These are phyloP conservation scores for Notocelia uddmanniana DNA, from an alignment of 2,888 invertebrate species.

Conservation along the genomic window DNA sequence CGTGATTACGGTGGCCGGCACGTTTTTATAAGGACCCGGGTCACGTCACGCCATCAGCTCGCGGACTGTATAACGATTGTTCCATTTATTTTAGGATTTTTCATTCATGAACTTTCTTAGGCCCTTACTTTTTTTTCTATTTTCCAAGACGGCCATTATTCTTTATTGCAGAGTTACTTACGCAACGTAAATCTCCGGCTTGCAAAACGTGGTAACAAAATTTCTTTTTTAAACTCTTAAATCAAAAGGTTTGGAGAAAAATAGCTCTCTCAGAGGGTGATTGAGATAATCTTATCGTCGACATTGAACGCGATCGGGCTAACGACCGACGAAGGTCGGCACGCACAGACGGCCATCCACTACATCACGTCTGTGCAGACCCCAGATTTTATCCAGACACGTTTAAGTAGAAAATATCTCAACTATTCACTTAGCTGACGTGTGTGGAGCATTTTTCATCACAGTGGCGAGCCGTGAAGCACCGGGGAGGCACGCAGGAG, in stretches of 20 bases:
- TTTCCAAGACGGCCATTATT: neutral
- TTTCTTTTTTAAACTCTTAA: slow-evolving; percentile 12
- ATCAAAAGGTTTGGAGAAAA: slow-evolving; percentile 19
- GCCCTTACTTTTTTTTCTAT: neutral
- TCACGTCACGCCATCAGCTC: slow-evolving; percentile 26
- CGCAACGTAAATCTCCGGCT: neutral
- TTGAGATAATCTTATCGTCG: slow-evolving; percentile 30
- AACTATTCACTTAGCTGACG: slow-evolving; percentile 33
- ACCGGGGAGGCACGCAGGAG: slow-evolving; percentile 34
- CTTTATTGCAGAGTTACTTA: neutral
- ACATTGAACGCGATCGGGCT: slow-evolving; percentile 26
- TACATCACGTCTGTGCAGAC: slow-evolving; percentile 10
- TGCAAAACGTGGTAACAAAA: neutral
- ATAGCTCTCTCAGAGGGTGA: slow-evolving; percentile 5
- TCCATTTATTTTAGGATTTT: slow-evolving; percentile 21
- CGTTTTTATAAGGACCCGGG: slow-evolving; percentile 27
- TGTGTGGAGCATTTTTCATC: slow-evolving; percentile 24
- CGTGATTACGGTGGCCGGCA: slow-evolving; percentile 24
- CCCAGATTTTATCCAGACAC: slow-evolving; percentile 19
- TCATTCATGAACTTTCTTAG: slow-evolving; percentile 17
- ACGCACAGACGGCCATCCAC: slow-evolving; percentile 3
- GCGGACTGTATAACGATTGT: slow-evolving; percentile 24
- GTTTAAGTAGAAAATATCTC: slow-evolving; percentile 42
- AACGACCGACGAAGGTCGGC: slow-evolving; percentile 14
- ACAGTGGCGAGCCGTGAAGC: neutral